Evolutionary conservation across 2,797 vertebrate species (phyloP), one percentile per base, ranked within the genome.

Genomic region (Paramormyrops hopkinsi): DNA sequence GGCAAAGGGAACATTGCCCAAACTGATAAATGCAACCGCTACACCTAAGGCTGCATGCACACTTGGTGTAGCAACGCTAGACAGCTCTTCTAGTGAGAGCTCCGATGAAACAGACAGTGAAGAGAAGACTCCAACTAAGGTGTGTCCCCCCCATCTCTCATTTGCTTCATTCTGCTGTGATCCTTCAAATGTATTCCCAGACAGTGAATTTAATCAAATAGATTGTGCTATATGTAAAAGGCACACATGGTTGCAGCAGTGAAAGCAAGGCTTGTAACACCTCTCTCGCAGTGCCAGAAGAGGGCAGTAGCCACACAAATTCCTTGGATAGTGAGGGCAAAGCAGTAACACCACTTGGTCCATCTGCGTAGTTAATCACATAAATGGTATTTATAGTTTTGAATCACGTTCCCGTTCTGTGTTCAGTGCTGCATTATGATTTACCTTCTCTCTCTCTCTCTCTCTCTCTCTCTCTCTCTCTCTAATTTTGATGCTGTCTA

Each of bases 31-130:
- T 0, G 87, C 83, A 48, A 59, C 88, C 2, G 46, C 84, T 73
- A 65, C 69, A 54, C n/a, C 59, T 19, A 88, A 88, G 79, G 14
- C 44, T n/a, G 88, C 19, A 85, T 22, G 86, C 41, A 51, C 76
- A 14, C 1, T n/a, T 50, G 46, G 48, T 12, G n/a, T 12, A 29
- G 48, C n/a, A 25, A 4, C 8, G 0, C 22, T 2, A 50, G 48
- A 50, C 46, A 2, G 46, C 83, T 50, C 82, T n/a, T 9, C 19
- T 46, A 85, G 83, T 8, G 83, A 25, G 83, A 85, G 83, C 25
- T 85, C 53, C 51, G 54, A 73, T 51, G 59, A 51, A 48, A 87
- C 85, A 2, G 86, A 90, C 59, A 22, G 33, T 59, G 89, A 33
- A 29, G 46, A 56, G 33, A 19, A 88, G 50, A 19, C 73, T 46